These are phyloP conservation scores for Pipistrellus pipistrellus DNA, from an alignment of 2,797 vertebrate genomes.

Conservation along the genomic window DNA sequence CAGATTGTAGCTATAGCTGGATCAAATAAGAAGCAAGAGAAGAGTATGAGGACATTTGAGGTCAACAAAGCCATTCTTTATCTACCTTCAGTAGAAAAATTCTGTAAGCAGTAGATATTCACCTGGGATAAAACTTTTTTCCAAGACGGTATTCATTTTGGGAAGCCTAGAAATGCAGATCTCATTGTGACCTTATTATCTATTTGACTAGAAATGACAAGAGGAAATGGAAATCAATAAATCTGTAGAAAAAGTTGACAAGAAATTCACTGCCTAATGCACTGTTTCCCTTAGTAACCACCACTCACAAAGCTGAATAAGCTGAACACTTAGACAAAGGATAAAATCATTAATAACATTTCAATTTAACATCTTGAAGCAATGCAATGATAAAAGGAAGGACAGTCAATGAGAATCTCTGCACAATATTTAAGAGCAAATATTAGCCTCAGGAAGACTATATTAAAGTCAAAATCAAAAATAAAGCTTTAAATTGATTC, in stretches of 20 bases:
- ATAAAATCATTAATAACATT: background rate
- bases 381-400: background rate
- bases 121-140: background rate
- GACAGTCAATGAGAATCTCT: background rate
- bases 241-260: background rate
- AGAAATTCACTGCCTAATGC: background rate
- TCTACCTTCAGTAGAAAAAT: conserved; percentile 24
- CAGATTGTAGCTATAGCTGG: background rate
- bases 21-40: background rate
- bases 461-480: conserved; percentile 21
- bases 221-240: background rate
- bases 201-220: background rate
- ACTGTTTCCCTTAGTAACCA: background rate
- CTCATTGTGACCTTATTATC: background rate
- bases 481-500: background rate
- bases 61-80: background rate
- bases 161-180: background rate
- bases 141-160: background rate
- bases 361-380: background rate
- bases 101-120: background rate
- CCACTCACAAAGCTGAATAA: background rate
- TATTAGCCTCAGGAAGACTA: background rate
- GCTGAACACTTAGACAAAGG: background rate
- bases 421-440: background rate
- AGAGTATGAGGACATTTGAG: background rate